A percentile compares a stretch with the other conserved stretches of the same genome.
These are phyloP conservation scores for Danio albolineatus DNA, from an alignment of 2,797 vertebrate species.

Conservation along the genomic window DNA sequence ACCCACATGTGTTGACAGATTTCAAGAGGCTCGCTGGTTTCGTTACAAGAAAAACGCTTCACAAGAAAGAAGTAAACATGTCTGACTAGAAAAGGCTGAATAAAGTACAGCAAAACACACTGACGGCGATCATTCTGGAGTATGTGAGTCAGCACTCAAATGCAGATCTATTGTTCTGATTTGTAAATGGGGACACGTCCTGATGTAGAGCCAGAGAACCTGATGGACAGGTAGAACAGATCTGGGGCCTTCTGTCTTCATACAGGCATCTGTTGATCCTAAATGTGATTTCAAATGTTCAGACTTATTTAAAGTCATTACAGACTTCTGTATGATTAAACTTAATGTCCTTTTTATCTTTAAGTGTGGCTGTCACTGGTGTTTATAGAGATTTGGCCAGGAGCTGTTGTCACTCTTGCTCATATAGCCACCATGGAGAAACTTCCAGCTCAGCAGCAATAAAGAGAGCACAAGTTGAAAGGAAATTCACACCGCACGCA, in stretches of 20 bases:
- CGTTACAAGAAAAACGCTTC: neutral
- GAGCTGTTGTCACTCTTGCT: conserved; percentile 4
- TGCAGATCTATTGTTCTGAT: conserved; percentile 56
- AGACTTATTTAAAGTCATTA: conserved; percentile 64
- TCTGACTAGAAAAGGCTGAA: conserved; percentile 34
- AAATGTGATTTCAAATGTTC: conserved; percentile 66
- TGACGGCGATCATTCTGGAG: conserved; percentile 48
- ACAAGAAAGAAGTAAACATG: conserved; percentile 1
- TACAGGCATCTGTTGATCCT: conserved; percentile 47
- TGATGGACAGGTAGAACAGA: conserved; percentile 27
- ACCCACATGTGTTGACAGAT: neutral
- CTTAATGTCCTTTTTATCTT: conserved; percentile 65
- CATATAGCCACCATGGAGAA: conserved; percentile 20
- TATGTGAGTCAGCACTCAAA: conserved; percentile 34
- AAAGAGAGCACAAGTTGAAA: neutral
- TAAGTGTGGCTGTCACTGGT: conserved; percentile 58
- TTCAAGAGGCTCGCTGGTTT: neutral
- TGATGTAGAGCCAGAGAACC: conserved; percentile 49
- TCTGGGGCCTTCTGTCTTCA: neutral
- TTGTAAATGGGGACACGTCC: conserved; percentile 63
- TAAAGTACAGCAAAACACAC: conserved; percentile 57
- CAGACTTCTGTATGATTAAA: conserved; percentile 71
- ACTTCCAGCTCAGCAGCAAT: neutral
- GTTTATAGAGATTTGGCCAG: neutral
- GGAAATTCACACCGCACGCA: neutral